Conservation (phyloP, 1,140 invertebrate genomes). For the Glomeris maerens region DNA sequence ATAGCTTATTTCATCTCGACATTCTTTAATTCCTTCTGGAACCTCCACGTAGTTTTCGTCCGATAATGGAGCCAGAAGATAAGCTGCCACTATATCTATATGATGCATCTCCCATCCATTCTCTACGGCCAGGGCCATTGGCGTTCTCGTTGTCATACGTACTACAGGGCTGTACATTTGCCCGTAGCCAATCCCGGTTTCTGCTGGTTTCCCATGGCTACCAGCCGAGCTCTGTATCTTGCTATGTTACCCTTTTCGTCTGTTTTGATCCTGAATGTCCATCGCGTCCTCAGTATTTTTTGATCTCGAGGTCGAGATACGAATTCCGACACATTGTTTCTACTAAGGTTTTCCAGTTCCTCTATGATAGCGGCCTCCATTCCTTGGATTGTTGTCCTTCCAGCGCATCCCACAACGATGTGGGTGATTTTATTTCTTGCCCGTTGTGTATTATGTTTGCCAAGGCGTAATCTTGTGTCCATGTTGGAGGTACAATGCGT, state of each 20-base stretch:
- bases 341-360: not conserved
- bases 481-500: too few relatives aligned
- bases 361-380: not conserved
- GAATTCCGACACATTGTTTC: not conserved
- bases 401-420: too few relatives aligned
- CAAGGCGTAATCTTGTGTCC: too few relatives aligned
- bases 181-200: not conserved
- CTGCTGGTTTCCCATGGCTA: slow-evolving; percentile 1
- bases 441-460: too few relatives aligned
- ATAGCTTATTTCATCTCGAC: too few relatives aligned
- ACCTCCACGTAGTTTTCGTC: not conserved
- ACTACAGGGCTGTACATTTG: not conserved
- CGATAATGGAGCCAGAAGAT: not conserved
- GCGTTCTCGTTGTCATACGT: too few relatives aligned
- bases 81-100: slow-evolving; percentile 1
- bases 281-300: not conserved
- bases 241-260: not conserved
- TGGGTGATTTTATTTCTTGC: too few relatives aligned
- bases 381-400: too few relatives aligned
- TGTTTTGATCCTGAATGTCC: not conserved
- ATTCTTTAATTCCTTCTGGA: not conserved
- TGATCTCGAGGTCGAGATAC: not conserved
- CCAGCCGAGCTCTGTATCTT: not conserved
- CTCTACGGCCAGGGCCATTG: too few relatives aligned
- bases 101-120: slow-evolving; percentile 1